Evolutionary conservation across 2,797 vertebrate genomes (phyloP).

Genomic region (Orestias chungarensis): DNA sequence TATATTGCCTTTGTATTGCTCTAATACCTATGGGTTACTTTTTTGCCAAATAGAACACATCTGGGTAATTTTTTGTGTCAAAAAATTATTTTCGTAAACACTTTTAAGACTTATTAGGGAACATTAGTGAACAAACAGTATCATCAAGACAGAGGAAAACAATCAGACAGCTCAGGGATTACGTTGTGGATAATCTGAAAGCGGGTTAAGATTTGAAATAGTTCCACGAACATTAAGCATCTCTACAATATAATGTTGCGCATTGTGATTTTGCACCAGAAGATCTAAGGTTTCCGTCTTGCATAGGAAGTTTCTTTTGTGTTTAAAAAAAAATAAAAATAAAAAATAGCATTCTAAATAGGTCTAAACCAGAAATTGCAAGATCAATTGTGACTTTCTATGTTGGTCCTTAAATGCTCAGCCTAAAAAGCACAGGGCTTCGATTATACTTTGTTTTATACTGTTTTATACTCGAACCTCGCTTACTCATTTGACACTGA

Average conservation of each 20-base stretch:
- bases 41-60: background rate
- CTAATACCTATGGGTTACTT: no score
- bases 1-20: no score
- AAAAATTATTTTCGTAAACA: background rate
- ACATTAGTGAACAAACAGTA: background rate
- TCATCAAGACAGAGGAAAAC: background rate
- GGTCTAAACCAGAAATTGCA: background rate
- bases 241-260: background rate
- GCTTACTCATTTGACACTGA: background rate
- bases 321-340: background rate
- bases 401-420: background rate
- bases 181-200: background rate
- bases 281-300: background rate
- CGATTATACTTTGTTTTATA: conserved; percentile 6
- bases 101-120: background rate
- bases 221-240: background rate
- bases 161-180: background rate
- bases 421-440: background rate
- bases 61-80: background rate
- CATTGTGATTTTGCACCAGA: background rate
- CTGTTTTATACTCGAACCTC: background rate
- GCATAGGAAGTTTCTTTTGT: background rate
- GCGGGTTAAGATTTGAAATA: background rate
- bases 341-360: background rate
- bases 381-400: background rate